These are phyloP conservation scores for Chiloscyllium punctatum DNA, from an alignment of 2,797 vertebrate genomes.

Conservation along the genomic window DNA sequence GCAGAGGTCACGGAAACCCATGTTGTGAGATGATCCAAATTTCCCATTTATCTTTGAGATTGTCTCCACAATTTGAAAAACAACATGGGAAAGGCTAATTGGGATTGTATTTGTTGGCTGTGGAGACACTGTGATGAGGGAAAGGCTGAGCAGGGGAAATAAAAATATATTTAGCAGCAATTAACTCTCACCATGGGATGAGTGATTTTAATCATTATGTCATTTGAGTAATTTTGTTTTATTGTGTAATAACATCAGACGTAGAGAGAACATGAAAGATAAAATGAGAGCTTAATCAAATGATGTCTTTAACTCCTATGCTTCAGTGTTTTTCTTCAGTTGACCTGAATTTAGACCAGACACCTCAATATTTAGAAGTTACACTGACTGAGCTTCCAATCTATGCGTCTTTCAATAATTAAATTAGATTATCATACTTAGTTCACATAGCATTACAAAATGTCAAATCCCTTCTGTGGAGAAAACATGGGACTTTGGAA, in stretches of 20 bases:
- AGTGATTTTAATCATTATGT: neutral
- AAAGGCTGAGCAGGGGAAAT: too few species aligned
- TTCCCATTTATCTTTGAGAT: neutral
- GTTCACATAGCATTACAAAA: constrained; percentile 58
- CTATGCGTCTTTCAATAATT: constrained; percentile 61
- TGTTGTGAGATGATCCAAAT: too few species aligned
- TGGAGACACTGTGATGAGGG: neutral
- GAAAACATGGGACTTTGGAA: constrained; percentile 65
- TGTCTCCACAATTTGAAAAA: too few species aligned
- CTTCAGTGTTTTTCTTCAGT: neutral
- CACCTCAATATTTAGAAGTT: neutral
- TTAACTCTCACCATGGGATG: neutral
- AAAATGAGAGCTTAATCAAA: neutral
- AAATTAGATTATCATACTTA: constrained; percentile 73
- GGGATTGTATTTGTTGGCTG: neutral
- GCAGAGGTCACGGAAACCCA: too few species aligned
- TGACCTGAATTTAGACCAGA: neutral
- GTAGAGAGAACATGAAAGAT: neutral
- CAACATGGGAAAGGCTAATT: too few species aligned
- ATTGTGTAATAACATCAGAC: neutral
- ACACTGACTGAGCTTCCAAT: neutral
- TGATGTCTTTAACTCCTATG: neutral
- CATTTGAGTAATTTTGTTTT: neutral
- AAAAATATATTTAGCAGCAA: neutral
- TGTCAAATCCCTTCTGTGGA: constrained; percentile 66